phyloP scores from a whole-genome alignment of 1,140 invertebrate species.

The Centruroides vittatus region DNA sequence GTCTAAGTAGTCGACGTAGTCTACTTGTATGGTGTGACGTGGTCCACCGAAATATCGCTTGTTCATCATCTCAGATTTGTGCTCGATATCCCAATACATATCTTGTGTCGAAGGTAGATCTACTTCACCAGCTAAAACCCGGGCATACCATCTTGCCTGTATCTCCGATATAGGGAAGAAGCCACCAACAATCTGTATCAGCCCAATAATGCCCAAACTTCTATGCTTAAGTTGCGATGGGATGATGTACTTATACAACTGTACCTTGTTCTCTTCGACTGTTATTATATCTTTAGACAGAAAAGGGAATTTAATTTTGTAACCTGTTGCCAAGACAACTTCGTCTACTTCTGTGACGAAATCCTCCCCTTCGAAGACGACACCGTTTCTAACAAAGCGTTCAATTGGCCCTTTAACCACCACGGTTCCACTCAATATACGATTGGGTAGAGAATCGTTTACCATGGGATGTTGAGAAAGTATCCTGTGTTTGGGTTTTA shows the following conservation, averaged over 20 bases:
- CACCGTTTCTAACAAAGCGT: slow-evolving; percentile 23
- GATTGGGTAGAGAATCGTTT: slow-evolving; percentile 37
- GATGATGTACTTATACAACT: slow-evolving; percentile 35
- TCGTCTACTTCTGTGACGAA: slow-evolving; percentile 21
- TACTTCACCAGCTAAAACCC: slow-evolving; percentile 12
- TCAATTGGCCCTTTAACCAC: slow-evolving; percentile 29
- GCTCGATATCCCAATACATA: slow-evolving; percentile 29
- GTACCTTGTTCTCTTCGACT: slow-evolving; percentile 27
- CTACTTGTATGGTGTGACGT: slow-evolving; percentile 30
- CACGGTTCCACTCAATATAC: slow-evolving; percentile 33
- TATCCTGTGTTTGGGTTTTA: slow-evolving; percentile 32
- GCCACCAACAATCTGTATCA: slow-evolving; percentile 35
- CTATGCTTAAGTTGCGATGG: slow-evolving; percentile 23
- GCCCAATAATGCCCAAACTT: slow-evolving; percentile 34
- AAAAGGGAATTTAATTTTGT: slow-evolving; percentile 24
- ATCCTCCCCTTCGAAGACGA: slow-evolving; percentile 24
- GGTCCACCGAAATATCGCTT: slow-evolving; percentile 19
- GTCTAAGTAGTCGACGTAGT: slow-evolving; percentile 33
- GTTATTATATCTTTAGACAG: slow-evolving; percentile 21
- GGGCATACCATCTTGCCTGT: slow-evolving; percentile 19
- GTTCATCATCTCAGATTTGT: slow-evolving; percentile 18
- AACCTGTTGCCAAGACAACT: slow-evolving; percentile 24
- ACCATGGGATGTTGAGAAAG: slow-evolving; percentile 36
- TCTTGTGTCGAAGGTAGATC: slow-evolving; percentile 19
- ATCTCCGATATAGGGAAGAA: slow-evolving; percentile 39